phyloP scores from a whole-genome alignment of 2,888 invertebrate species.

The Xestia rhomboidea region DNA sequence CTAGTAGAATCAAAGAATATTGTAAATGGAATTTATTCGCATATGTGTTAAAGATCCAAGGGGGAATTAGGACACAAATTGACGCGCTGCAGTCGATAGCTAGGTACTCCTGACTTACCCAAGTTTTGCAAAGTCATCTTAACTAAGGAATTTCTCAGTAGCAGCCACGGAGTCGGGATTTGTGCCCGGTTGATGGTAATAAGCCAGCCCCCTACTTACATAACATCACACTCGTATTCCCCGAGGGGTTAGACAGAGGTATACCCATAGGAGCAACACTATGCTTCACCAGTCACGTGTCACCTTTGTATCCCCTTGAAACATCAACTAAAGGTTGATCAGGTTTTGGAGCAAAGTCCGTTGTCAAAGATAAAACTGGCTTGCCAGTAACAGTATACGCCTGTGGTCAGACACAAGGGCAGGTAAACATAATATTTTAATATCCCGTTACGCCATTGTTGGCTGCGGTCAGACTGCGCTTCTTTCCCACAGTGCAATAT shows the following conservation, averaged over 20 bases:
- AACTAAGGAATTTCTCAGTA: no score
- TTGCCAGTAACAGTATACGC: constrained; percentile 55
- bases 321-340: neutral
- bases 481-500: constrained; percentile 59
- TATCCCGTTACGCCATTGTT: constrained; percentile 65
- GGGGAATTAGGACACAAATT: neutral
- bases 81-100: neutral
- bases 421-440: constrained; percentile 57
- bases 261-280: neutral
- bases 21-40: neutral
- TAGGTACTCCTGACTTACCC: no score
- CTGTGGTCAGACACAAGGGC: constrained; percentile 55
- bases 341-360: constrained; percentile 14
- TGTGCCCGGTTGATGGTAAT: no score
- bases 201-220: no score
- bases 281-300: neutral
- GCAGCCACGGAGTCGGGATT: no score
- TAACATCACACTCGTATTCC: neutral
- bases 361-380: constrained; percentile 34
- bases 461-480: constrained; percentile 52
- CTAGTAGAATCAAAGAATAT: neutral
- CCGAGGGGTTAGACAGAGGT: neutral
- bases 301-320: neutral
- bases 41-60: neutral
- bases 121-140: neutral